Conservation (phyloP, 2,113 vertebrate species). For the Vicugna pacos region DNA sequence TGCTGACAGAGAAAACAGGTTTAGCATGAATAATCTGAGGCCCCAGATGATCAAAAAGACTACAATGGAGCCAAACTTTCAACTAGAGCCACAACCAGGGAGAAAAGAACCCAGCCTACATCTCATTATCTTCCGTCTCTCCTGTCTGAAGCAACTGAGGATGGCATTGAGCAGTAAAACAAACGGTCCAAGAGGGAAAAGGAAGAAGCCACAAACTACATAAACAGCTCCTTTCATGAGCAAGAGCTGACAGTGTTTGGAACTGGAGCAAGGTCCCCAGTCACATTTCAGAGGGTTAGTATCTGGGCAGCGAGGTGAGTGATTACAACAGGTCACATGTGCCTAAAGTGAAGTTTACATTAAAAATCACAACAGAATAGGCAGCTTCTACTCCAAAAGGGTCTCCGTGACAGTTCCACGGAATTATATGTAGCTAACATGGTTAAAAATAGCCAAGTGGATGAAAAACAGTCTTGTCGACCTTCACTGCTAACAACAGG, state of each 20-base stretch:
- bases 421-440: background rate
- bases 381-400: background rate
- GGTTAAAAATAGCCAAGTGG: background rate
- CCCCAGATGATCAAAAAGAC: background rate
- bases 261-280: slow-evolving; percentile 40
- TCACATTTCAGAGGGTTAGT: background rate
- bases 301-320: background rate
- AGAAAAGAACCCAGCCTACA: slow-evolving; percentile 9
- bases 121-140: slow-evolving; percentile 57
- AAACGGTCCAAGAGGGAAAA: slow-evolving; percentile 43
- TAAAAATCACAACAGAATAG: background rate
- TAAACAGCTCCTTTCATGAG: slow-evolving; percentile 59
- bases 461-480: background rate
- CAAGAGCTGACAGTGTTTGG: slow-evolving; percentile 61
- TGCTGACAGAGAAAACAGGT: background rate
- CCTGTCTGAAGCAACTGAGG: slow-evolving; percentile 28
- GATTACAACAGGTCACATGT: background rate
- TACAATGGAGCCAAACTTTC: slow-evolving; percentile 36
- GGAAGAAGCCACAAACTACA: slow-evolving; percentile 48
- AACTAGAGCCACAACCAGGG: background rate
- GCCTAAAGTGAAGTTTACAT: background rate
- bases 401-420: background rate
- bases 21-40: background rate
- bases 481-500: background rate
- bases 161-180: slow-evolving; percentile 46